Base-by-base conservation (phyloP, 2,797 vertebrate species). In the Alouatta caraya region DNA sequence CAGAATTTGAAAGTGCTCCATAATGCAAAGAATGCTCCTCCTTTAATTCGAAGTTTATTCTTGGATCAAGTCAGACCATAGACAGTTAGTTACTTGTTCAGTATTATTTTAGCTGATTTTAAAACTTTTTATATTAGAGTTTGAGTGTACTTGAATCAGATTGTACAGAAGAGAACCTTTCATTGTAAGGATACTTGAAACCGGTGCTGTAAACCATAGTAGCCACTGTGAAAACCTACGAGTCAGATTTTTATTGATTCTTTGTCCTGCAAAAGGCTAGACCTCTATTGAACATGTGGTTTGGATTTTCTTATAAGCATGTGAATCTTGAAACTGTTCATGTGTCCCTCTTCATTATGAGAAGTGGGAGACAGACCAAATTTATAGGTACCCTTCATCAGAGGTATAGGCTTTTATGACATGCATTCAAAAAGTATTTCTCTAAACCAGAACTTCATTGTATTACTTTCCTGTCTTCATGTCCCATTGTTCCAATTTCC, bases 21-120 rank as follows among this genome's bases (percentile, higher is more conserved):
- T 70, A 80, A 94, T 28, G 94, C 72, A 96, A 64, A 95, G 70
- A 64, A 78, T 73, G 52, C 9, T 26, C 46, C 15, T 33, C 42
- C 52, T 75, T 81, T 83, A 64, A 52, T 70, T 90, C 17, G 89
- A 48, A 80, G 39, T 89, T 86, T 90, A 82, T 61, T 73, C 57
- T 84, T 67, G 30, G 28, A 75, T 96, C 70, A 87, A 64, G 55
- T 93, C n/a, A 85, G 92, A 57, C 26, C 22, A 67, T 55, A 80
- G 30, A 76, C 5, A 87, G 26, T n/a, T 73, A 26, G 13, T 64
- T 86, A 70, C 26, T 95, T 91, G 37, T 46, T 48, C 14, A 15
- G n/a, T 55, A 55, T 90, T 57, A 70, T 48, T 94, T 94, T 75
- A 76, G 48, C 72, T 76, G 11, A 46, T 96, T 93, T 89, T 59